Evolutionary conservation across 35 echinoderm and acorn worm genomes (phyloP).

Genomic region (Stichopus chloronotus): DNA sequence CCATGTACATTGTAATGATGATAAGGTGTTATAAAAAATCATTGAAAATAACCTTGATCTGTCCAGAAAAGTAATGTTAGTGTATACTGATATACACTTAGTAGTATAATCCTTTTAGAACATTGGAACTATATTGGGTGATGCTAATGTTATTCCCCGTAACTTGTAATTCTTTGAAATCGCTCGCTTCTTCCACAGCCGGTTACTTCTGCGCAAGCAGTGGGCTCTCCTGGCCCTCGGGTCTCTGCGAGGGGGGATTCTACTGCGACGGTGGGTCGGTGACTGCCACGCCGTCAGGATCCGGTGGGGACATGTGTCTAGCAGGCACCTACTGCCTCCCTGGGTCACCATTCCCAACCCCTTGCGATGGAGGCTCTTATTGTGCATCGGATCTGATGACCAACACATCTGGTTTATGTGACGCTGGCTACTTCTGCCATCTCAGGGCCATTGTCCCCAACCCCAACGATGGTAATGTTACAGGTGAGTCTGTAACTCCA

Average conservation of each 20-base stretch:
- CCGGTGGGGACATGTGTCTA: conserved; percentile 73
- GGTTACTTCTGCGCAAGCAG: conserved; percentile 90
- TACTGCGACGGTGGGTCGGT: conserved; percentile 84
- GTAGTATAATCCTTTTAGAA: no score
- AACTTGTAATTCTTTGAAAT: no score
- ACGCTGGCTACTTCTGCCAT: conserved; percentile 87
- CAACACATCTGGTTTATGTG: conserved; percentile 85
- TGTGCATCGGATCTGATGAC: conserved; percentile 75
- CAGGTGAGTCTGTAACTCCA: conserved; percentile 51
- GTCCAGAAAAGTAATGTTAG: no score
- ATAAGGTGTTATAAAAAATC: no score
- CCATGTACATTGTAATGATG: no score
- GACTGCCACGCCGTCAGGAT: conserved; percentile 69
- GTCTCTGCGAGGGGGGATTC: conserved; percentile 82
- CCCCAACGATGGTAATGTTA: conserved; percentile 91
- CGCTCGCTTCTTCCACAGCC: conserved; percentile 35
- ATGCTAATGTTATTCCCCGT: no score
- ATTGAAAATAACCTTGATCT: no score
- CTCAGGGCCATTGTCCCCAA: conserved; percentile 81
- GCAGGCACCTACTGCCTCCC: conserved; percentile 89
- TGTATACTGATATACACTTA: no score
- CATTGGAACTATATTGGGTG: no score
- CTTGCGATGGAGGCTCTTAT: conserved; percentile 89
- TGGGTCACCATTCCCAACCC: conserved; percentile 69
- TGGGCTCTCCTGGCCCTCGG: conserved; percentile 76